phyloP scores from a whole-genome alignment of 2,113 vertebrate genomes.

The Ophthalmolycus amberensis region DNA sequence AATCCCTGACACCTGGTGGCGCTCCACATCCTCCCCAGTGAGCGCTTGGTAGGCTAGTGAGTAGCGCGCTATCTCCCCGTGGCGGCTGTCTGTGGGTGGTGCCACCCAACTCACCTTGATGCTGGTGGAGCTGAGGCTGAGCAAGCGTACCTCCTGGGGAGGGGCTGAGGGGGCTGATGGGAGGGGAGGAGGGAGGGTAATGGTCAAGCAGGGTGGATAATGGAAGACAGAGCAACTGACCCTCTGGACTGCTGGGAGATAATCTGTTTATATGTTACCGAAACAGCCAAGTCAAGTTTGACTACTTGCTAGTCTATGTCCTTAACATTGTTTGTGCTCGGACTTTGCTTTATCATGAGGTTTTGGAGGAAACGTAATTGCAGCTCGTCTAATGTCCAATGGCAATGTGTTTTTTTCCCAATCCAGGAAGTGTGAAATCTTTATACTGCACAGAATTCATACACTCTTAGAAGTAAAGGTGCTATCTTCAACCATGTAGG shows the following conservation, averaged over 20 bases:
- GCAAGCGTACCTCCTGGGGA: constrained; percentile 90
- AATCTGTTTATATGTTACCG: not conserved
- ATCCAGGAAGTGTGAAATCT: not conserved
- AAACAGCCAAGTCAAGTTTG: not conserved
- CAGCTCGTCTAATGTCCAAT: not conserved
- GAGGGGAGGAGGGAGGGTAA: constrained; percentile 57
- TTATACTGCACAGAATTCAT: not conserved
- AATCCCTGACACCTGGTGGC: constrained; percentile 90
- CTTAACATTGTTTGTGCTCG: too few species aligned
- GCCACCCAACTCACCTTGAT: constrained; percentile 96
- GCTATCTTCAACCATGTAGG: not conserved
- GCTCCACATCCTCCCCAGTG: constrained; percentile 88
- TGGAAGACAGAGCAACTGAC: constrained; percentile 69
- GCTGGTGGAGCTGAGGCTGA: constrained; percentile 92
- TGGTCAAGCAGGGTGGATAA: constrained; percentile 88
- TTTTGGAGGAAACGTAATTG: not conserved
- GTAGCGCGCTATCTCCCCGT: constrained; percentile 91
- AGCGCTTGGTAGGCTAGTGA: constrained; percentile 89
- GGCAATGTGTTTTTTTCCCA: not conserved
- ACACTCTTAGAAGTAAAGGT: not conserved
- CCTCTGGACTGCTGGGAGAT: constrained; percentile 64
- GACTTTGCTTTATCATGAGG: not conserved
- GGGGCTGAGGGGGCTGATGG: constrained; percentile 92
- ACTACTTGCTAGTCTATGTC: not conserved
- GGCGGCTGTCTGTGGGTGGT: constrained; percentile 89